Evolutionary conservation across 2,888 invertebrate genomes (phyloP).

Genomic region (Drosophila mercatorum): DNA sequence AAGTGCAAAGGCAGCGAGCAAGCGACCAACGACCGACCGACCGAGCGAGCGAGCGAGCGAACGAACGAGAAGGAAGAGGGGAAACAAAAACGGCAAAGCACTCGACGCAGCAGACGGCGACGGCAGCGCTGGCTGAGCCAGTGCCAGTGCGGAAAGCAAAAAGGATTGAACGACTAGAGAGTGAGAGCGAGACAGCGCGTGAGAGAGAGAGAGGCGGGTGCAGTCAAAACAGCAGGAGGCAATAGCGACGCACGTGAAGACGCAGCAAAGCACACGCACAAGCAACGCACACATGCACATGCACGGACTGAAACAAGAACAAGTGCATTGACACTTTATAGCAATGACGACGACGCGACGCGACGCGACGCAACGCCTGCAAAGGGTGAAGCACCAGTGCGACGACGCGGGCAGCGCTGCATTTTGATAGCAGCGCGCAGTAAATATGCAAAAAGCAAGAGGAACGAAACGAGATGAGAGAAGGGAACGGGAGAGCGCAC

Average conservation of each 20-base stretch:
- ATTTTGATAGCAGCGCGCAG: conserved; percentile 65
- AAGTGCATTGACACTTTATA: conserved; percentile 84
- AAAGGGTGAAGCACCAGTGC: conserved; percentile 71
- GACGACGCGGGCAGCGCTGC: conserved; percentile 64
- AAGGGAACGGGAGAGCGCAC: conserved; percentile 62
- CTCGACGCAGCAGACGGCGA: conserved; percentile 63
- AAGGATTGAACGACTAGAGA: conserved; percentile 69
- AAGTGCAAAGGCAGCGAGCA: conserved; percentile 78
- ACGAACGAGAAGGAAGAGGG: conserved; percentile 5
- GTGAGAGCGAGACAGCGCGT: neutral
- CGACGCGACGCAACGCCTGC: conserved; percentile 40
- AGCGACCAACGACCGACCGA: conserved; percentile 48
- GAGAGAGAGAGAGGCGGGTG: conserved; percentile 10
- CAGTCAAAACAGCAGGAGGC: conserved; percentile 77
- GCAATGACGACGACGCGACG: conserved; percentile 47
- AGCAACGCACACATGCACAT: conserved; percentile 35
- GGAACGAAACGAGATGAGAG: conserved; percentile 9
- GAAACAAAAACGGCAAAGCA: conserved; percentile 49
- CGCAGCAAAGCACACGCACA: conserved; percentile 74
- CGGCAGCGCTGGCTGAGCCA: conserved; percentile 28
- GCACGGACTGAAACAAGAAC: conserved; percentile 75
- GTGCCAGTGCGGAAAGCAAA: conserved; percentile 73
- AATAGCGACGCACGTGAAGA: conserved; percentile 77
- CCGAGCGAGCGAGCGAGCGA: conserved; percentile 5
- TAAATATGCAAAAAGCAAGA: conserved; percentile 52